Conservation (phyloP, 2,888 invertebrate genomes). For the Acrocera orbiculus region DNA sequence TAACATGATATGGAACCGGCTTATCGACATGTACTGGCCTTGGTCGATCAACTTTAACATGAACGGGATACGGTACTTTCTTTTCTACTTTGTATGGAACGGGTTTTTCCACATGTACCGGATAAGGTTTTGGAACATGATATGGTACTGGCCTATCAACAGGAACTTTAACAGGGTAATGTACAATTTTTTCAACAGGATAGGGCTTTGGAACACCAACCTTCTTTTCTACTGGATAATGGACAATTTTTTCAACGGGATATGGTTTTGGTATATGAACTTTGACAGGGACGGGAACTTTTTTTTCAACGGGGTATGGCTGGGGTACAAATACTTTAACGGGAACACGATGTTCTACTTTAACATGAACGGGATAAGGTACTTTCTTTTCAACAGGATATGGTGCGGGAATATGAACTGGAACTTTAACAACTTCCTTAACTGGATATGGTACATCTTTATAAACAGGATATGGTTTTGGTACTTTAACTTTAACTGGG, state of each 20-base stretch:
- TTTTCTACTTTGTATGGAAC: constrained; percentile 43
- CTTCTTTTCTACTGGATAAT: constrained; percentile 49
- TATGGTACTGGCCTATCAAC: constrained; percentile 51
- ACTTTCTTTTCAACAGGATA: constrained; percentile 65
- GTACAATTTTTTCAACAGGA: constrained; percentile 53
- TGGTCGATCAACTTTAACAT: constrained; percentile 42
- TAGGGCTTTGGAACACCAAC: constrained; percentile 57
- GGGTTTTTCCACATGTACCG: constrained; percentile 41
- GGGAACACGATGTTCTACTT: constrained; percentile 61
- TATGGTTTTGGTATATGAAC: constrained; percentile 59
- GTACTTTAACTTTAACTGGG: constrained; percentile 45
- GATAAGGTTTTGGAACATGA: constrained; percentile 42
- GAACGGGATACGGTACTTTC: constrained; percentile 46
- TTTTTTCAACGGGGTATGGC: constrained; percentile 51
- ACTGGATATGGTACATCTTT: constrained; percentile 53
- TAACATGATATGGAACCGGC: constrained; percentile 55
- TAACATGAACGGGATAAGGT: constrained; percentile 54
- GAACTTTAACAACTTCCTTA: constrained; percentile 62
- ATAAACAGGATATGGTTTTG: constrained; percentile 53
- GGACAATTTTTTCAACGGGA: constrained; percentile 48
- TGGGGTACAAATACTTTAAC: constrained; percentile 45
- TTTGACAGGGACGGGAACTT: constrained; percentile 52
- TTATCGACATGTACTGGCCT: constrained; percentile 54
- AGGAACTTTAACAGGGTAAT: constrained; percentile 53
- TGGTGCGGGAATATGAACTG: constrained; percentile 57